Conservation (phyloP, 1,140 invertebrate genomes). For the Drosophila quadrilineata region DNA sequence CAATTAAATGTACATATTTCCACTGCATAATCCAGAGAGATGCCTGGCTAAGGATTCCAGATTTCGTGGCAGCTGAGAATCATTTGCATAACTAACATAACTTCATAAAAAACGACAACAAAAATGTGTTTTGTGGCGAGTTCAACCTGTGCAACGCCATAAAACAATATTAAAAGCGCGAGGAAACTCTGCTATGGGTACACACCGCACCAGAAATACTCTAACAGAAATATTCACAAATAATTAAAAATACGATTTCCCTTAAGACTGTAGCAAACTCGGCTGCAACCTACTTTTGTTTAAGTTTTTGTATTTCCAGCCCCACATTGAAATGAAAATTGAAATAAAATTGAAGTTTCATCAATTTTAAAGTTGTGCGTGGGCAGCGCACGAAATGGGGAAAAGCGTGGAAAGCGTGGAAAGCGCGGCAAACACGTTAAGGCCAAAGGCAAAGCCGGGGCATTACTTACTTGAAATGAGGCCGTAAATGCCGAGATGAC, state of each 20-base stretch:
- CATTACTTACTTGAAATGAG: constrained; percentile 90
- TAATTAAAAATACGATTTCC: background rate
- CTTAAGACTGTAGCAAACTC: no score
- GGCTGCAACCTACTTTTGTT: no score
- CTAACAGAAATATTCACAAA: background rate
- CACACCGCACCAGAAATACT: background rate
- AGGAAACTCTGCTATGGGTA: background rate
- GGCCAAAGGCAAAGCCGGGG: background rate
- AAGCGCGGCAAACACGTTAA: background rate
- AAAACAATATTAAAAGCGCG: constrained; percentile 36
- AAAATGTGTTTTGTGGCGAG: no score
- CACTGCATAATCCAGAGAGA: background rate
- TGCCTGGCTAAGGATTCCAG: constrained; percentile 16
- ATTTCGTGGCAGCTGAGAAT: constrained; percentile 14
- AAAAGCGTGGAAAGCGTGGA: background rate
- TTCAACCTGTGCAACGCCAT: constrained; percentile 29
- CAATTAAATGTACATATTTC: constrained; percentile 32
- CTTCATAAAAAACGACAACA: no score
- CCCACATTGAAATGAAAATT: no score
- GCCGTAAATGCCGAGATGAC: constrained; percentile 89
- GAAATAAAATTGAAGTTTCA: no score
- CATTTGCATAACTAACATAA: constrained; percentile 46
- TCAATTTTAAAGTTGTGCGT: no score
- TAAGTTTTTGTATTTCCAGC: no score
- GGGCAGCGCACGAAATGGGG: no score